Percentiles rank a stretch among this genome's conserved stretches.
Evolutionary conservation across 1,140 invertebrate genomes (phyloP).

Genomic region (Drosophila ohnishii): DNA sequence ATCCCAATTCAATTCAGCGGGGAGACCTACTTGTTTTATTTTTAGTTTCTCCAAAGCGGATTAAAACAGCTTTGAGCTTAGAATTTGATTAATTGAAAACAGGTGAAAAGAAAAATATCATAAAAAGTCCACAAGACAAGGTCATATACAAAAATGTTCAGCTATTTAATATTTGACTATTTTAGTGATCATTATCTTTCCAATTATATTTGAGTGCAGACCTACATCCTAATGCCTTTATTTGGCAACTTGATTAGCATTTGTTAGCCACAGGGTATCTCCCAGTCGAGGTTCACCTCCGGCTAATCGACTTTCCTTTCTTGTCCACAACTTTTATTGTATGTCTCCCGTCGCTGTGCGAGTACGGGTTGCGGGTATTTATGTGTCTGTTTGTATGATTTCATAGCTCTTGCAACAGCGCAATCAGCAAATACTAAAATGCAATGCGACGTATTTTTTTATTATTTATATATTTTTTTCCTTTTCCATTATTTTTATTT

Average conservation of each 20-base stretch:
- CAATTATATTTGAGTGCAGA: not conserved
- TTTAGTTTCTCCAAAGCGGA: too few species aligned
- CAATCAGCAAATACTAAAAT: slow-evolving; percentile 70
- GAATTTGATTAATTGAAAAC: slow-evolving; percentile 1
- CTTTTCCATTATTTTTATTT: slow-evolving; percentile 29
- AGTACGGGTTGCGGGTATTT: slow-evolving; percentile 31
- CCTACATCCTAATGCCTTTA: not conserved
- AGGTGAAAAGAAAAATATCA: not conserved
- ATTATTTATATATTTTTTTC: slow-evolving; percentile 48
- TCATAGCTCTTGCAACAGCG: slow-evolving; percentile 61
- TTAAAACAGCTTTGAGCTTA: not conserved
- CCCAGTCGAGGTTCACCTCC: slow-evolving; percentile 22
- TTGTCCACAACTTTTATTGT: slow-evolving; percentile 57
- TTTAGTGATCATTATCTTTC: not conserved
- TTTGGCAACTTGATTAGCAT: not conserved
- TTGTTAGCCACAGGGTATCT: slow-evolving; percentile 9
- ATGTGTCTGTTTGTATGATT: slow-evolving; percentile 63
- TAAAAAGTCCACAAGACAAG: not conserved
- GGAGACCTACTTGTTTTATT: not conserved
- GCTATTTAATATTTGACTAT: not conserved
- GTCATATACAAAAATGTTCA: not conserved
- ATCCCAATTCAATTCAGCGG: not conserved
- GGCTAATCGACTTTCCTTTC: slow-evolving; percentile 47
- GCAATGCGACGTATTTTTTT: slow-evolving; percentile 65
- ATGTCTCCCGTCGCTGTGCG: slow-evolving; percentile 38